Evolutionary conservation across 2,888 invertebrate species (phyloP).

Genomic region (Drosophila neoperkinsi): DNA sequence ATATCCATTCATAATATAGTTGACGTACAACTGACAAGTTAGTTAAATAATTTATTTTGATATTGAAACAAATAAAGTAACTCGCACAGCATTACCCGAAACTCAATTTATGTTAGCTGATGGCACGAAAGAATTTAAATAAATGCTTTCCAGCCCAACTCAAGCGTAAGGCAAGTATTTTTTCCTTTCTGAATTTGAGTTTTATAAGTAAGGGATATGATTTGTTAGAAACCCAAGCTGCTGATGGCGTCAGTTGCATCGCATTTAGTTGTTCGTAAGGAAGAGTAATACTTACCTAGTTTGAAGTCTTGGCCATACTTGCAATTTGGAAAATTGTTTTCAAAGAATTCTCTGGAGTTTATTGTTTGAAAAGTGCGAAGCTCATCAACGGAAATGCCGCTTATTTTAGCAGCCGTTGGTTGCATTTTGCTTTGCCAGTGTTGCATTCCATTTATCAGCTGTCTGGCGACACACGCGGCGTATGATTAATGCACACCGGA

Average conservation of each 20-base stretch:
- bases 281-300: not conserved
- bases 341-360: constrained; percentile 39
- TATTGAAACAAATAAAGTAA: not conserved
- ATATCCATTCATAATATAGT: not conserved
- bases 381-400: constrained; percentile 25
- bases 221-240: not conserved
- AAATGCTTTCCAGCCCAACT: not conserved
- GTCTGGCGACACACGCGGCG: constrained; percentile 59
- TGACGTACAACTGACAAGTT: not conserved
- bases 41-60: not conserved
- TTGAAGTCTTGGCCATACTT: constrained; percentile 18
- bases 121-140: not conserved
- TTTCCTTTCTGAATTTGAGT: not conserved
- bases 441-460: constrained; percentile 65
- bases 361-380: constrained; percentile 36
- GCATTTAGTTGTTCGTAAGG: not conserved
- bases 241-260: not conserved
- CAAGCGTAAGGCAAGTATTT: not conserved
- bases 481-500: constrained; percentile 63
- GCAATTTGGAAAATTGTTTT: constrained; percentile 62
- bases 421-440: constrained; percentile 30
- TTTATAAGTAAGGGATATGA: not conserved
- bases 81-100: no score
- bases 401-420: constrained; percentile 18
- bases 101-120: not conserved